A percentile compares a stretch with the other conserved stretches of the same genome.
phyloP scores from a whole-genome alignment of 2,113 vertebrate species.

The Brachypodius melanocephalos region DNA sequence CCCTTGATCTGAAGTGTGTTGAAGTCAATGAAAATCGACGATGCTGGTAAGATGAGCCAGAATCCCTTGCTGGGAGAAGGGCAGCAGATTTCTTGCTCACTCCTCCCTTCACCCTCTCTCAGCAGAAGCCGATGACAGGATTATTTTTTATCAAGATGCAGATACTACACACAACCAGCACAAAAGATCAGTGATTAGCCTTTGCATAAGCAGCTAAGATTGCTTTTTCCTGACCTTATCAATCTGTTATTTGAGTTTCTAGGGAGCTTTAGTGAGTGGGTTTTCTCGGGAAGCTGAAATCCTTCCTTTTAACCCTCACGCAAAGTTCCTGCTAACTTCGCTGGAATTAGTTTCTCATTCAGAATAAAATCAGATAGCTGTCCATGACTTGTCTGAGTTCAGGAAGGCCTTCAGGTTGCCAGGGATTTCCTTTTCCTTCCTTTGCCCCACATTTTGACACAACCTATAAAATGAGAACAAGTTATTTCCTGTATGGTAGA shows the following conservation, averaged over 20 bases:
- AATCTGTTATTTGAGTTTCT: conserved; percentile 53
- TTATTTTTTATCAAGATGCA: conserved; percentile 54
- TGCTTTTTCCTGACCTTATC: conserved; percentile 51
- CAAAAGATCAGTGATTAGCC: conserved; percentile 57
- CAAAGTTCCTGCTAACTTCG: neutral
- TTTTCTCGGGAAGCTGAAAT: neutral
- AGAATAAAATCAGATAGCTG: neutral
- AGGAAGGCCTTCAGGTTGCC: neutral
- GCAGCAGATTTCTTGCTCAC: conserved; percentile 52
- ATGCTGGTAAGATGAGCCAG: neutral
- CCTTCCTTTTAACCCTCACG: neutral
- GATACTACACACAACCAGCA: conserved; percentile 28
- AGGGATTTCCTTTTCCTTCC: conserved; percentile 18
- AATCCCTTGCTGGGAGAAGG: neutral
- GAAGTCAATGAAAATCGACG: neutral
- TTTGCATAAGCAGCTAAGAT: conserved; percentile 52
- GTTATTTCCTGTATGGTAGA: neutral
- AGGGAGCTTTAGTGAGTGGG: neutral
- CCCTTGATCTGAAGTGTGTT: neutral
- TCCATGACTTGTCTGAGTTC: neutral
- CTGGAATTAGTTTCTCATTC: neutral
- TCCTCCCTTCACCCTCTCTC: conserved; percentile 20
- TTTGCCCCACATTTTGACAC: neutral
- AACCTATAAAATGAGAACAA: neutral
- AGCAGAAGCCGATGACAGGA: conserved; percentile 44